Percentiles rank a stretch among this genome's conserved stretches.
phyloP scores from a whole-genome alignment of 2,888 invertebrate species.

The Ormia ochracea region DNA sequence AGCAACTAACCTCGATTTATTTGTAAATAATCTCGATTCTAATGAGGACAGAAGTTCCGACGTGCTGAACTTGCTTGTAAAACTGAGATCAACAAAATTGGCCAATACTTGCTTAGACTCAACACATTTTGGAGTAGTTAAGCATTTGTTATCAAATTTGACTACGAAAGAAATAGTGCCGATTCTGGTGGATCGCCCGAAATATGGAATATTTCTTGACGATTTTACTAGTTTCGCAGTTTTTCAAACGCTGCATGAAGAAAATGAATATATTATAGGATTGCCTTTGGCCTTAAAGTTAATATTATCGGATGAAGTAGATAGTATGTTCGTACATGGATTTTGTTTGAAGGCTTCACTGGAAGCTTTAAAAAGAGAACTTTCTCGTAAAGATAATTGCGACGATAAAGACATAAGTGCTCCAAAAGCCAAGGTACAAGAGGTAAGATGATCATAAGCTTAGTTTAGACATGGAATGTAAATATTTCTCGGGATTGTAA shows the following conservation, averaged over 20 bases:
- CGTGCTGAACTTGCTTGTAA: constrained; percentile 38
- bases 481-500: too few relatives aligned
- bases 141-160: constrained; percentile 66
- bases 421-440: constrained; percentile 41
- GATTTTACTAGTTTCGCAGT: constrained; percentile 86
- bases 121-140: constrained; percentile 61
- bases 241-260: constrained; percentile 86
- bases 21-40: constrained; percentile 38
- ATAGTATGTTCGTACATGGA: constrained; percentile 82
- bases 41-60: constrained; percentile 39
- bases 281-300: constrained; percentile 86
- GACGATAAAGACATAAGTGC: background rate
- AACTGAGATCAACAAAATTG: constrained; percentile 33
- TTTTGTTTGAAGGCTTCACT: constrained; percentile 86
- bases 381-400: background rate
- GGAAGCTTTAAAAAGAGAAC: constrained; percentile 80
- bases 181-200: constrained; percentile 87
- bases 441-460: constrained; percentile 4
- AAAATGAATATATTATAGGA: constrained; percentile 83
- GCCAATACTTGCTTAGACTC: constrained; percentile 53
- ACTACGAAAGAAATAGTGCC: constrained; percentile 80
- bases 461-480: too few relatives aligned
- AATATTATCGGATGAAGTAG: constrained; percentile 93
- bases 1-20: constrained; percentile 57
- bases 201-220: constrained; percentile 95